Evolutionary conservation across 2,113 vertebrate genomes (phyloP), one percentile per base, ranked within the genome.

Genomic region (Rhinoptilus africanus): DNA sequence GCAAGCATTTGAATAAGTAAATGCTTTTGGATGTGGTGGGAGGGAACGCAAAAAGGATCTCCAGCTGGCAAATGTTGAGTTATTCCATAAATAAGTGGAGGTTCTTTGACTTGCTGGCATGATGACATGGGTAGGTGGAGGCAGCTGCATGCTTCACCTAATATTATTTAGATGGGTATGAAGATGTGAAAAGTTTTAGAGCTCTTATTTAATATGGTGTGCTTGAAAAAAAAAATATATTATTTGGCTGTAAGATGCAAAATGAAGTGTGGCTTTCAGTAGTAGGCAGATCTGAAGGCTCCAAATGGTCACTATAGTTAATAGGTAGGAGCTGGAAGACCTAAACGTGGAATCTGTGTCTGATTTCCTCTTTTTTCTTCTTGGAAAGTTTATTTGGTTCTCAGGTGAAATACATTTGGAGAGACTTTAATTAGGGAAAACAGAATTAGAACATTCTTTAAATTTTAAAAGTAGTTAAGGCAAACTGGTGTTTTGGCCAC

Each of bases 11-110:
- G 67, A 87, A 20, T 57, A 68, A 82, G 53, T 45, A 30, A 48
- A n/a, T 1, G 11, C n/a, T 84, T 88, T 84, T 0, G 9, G 63
- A 75, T 80, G 57, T 2, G 2, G 17, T 0, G 3, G 14, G 26
- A 19, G 20, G 26, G 39, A 71, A 56, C 18, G 10, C 43, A 84
- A 30, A 51, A 77, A 89, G 39, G 51, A 78, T 23, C 21, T 91
- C 35, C 68, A 93, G 32, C 30, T 92, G 80, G 34, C 17, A 89
- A 78, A 59, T 51, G 11, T 30, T 71, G 47, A 77, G 27, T 81
- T 91, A 53, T 43, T 92, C 39, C 43, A 34, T 85, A 85, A 89
- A 48, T 83, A 74, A 77, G 8, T 84, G 30, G 39, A 74, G 3
- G 50, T 57, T 71, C 23, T 92, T 93, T 7, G 5, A 50, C 54